These are phyloP conservation scores for Myotis davidii DNA, from an alignment of 2,113 vertebrate genomes.

Conservation along the genomic window DNA sequence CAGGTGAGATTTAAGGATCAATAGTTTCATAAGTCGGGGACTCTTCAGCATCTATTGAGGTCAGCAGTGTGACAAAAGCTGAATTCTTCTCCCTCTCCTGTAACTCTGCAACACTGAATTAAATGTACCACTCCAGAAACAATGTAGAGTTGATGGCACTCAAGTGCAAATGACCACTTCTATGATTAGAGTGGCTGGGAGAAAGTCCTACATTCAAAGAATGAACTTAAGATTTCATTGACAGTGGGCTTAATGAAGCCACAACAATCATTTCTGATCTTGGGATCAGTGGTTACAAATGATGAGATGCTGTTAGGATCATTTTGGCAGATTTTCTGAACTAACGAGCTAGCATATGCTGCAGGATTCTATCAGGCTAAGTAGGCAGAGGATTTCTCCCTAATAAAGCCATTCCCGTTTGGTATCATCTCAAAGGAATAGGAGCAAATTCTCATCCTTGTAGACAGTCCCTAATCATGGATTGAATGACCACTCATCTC, in stretches of 20 bases:
- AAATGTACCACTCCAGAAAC: neutral
- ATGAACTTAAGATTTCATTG: neutral
- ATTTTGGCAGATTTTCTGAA: neutral
- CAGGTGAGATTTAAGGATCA: slow-evolving; percentile 25
- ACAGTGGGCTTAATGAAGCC: slow-evolving; percentile 7
- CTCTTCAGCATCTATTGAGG: neutral
- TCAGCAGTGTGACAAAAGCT: neutral
- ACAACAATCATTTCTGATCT: neutral
- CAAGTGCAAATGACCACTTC: neutral
- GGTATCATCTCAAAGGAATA: neutral
- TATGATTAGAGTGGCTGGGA: neutral
- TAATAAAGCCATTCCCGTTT: neutral
- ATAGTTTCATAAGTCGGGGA: neutral
- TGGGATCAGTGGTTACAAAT: neutral
- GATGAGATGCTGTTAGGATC: neutral
- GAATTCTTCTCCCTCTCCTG: neutral
- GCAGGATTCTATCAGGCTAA: neutral
- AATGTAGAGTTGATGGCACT: neutral
- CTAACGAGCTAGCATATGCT: neutral
- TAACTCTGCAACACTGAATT: slow-evolving; percentile 16
- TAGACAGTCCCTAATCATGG: neutral
- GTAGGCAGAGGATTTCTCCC: neutral
- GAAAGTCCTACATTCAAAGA: slow-evolving; percentile 24
- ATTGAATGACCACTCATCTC: neutral
- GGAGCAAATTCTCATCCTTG: neutral